phyloP scores from a whole-genome alignment of 2,113 vertebrate species.

The Hypomesus transpacificus region DNA sequence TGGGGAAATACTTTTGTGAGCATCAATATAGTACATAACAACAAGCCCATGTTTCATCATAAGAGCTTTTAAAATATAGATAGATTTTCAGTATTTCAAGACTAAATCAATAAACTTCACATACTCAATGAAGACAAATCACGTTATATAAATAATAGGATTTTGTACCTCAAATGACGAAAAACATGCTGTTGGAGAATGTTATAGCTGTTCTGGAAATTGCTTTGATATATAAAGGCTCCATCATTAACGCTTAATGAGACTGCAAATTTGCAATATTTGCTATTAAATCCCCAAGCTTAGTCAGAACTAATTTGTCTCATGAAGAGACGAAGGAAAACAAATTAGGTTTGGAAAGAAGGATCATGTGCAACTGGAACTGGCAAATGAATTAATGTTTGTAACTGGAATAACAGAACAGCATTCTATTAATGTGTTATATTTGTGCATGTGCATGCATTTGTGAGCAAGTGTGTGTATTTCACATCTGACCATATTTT shows the following conservation, averaged over 20 bases:
- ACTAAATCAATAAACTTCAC: not conserved
- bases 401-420: slow-evolving; percentile 2
- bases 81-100: not conserved
- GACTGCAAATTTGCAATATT: slow-evolving; percentile 8
- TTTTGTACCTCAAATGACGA: not conserved
- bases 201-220: not conserved
- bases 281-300: slow-evolving; percentile 4
- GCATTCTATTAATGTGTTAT: not conserved
- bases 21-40: too few species aligned
- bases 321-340: not conserved
- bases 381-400: slow-evolving; percentile 20
- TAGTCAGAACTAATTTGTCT: not conserved
- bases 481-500: too few species aligned
- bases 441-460: not conserved
- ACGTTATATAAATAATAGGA: not conserved
- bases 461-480: not conserved
- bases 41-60: too few species aligned
- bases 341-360: slow-evolving; percentile 15
- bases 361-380: slow-evolving; percentile 28
- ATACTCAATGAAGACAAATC: not conserved
- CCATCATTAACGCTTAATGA: not conserved
- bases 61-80: not conserved
- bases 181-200: not conserved
- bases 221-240: not conserved
- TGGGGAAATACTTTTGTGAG: too few species aligned